Base-by-base conservation (phyloP, 2,113 vertebrate species). In the Albula goreensis region DNA sequence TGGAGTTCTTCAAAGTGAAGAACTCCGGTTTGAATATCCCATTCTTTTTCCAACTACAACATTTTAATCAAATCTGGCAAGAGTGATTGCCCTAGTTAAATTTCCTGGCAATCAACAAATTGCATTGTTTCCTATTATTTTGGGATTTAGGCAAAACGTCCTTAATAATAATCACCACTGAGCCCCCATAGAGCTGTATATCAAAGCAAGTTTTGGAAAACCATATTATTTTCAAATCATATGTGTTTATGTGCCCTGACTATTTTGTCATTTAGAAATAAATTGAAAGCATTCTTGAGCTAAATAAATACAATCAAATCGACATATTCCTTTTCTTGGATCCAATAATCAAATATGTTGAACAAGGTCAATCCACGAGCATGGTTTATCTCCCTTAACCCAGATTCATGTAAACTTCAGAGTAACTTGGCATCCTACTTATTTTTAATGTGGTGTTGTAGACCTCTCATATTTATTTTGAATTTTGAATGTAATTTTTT, bases 1-100 rank as follows among this genome's bases (percentile, higher is more conserved):
- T 95, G 94, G 92, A 91, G 87, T 92, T 89, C 91, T 92, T 95
- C 93, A 94, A 90, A 90, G 88, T 91, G 87, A 88, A 89, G 84
- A 86, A 85, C 83, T 83, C 77, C 82, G 82, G 81, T 83, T 82
- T 82, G 50, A 86, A 86, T 50, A 82, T 77, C 57, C 83, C 83
- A 60, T 81, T 83, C 86, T 82, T 83, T 87, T 85, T 89, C 82
- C 84, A 89, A 86, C 78, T 85, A 84, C 86, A 85, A 79, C 86
- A 87, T 87, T 87, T 89, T 89, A 87, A 89, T 89, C 85, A 83
- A 79, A 86, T 85, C 70, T 86, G 86, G 81, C 82, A 89, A 82
- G 80, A 87, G 83, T 85, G 83, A 88, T 87, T 85, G 84, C 74
- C 60, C 81, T 78, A 63, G 83, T 80, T 87, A 85, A 82, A 85